Percentiles rank a stretch among this genome's conserved stretches.
Evolutionary conservation across 2,113 vertebrate genomes (phyloP).

Genomic region (Cyanoderma ruficeps): DNA sequence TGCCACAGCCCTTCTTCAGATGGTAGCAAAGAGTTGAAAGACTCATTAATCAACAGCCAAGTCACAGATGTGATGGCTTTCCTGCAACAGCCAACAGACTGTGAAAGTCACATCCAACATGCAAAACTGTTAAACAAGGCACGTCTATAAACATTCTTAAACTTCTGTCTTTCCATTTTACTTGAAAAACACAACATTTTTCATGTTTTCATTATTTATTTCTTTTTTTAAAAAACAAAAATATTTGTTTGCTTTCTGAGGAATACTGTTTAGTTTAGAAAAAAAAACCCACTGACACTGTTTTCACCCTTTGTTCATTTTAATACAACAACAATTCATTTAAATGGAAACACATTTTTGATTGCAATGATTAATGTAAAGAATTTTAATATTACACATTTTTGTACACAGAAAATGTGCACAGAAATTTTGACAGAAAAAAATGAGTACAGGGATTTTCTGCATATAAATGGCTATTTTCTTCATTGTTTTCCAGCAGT

Average conservation of each 20-base stretch:
- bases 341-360: not conserved
- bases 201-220: not conserved
- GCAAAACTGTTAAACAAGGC: slow-evolving; percentile 83
- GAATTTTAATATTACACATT: not conserved
- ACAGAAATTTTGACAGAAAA: not conserved
- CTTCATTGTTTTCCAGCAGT: not conserved
- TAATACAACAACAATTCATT: not conserved
- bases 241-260: not conserved
- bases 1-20: slow-evolving; percentile 88
- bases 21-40: slow-evolving; percentile 89
- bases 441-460: not conserved
- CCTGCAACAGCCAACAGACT: slow-evolving; percentile 91
- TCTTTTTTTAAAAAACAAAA: not conserved
- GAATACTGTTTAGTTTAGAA: not conserved
- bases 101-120: slow-evolving; percentile 97
- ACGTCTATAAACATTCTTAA: slow-evolving; percentile 72
- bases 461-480: not conserved
- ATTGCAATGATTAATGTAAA: not conserved
- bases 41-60: slow-evolving; percentile 96
- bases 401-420: not conserved
- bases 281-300: not conserved
- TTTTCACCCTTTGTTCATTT: not conserved
- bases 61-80: slow-evolving; percentile 97
- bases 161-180: slow-evolving; percentile 46
- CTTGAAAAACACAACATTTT: not conserved